Base-by-base conservation (phyloP, 2,113 vertebrate species). In the Nymphicus hollandicus region DNA sequence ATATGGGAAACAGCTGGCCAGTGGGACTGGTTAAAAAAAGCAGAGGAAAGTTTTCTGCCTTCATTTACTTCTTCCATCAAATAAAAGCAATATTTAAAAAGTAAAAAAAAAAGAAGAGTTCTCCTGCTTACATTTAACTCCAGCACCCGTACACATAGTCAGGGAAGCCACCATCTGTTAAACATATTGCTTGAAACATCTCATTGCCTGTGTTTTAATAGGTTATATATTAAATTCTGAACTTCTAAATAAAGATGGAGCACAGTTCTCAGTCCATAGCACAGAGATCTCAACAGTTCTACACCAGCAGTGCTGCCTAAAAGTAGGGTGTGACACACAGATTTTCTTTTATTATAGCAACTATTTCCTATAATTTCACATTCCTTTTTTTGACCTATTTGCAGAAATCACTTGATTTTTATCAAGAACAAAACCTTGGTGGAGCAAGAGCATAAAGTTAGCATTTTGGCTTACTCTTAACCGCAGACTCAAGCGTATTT, bases 1-100 rank as follows among this genome's bases (percentile, higher is more conserved):
- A 82, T 86, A 60, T 86, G 81, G 93, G 74, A 50, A 94, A 66
- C 65, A 93, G 89, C 81, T 91, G 91, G 73, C 25, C 37, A 22
- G 8, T 49, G 71, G 74, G 79, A 73, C 29, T 37, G 47, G 47
- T 79, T 89, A 77, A 88, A 93, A 90, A 83, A 88, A 73, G 35
- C 66, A 53, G 83, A 65, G 81, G 85, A 46, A 86, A 77, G 28
- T 53, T 66, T 93, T 70, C 71, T 88, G 28, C 35, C 64, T 61
- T 24, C 1, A 4, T 33, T 80, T 81, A 78, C 23, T 73, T 97
- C 92, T 93, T 43, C 52, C 65, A 41, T 17, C 10, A 29, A 88
- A 85, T 39, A 69, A 89, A 85, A 80, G 6, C 5, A 70, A 73
- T 41, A 80, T 81, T 56, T 85, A 24, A 86, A 70, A 73, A 33